A percentile compares a stretch with the other conserved stretches of the same genome.
phyloP scores from a whole-genome alignment of 2,113 vertebrate genomes.

The Pristiophorus japonicus region DNA sequence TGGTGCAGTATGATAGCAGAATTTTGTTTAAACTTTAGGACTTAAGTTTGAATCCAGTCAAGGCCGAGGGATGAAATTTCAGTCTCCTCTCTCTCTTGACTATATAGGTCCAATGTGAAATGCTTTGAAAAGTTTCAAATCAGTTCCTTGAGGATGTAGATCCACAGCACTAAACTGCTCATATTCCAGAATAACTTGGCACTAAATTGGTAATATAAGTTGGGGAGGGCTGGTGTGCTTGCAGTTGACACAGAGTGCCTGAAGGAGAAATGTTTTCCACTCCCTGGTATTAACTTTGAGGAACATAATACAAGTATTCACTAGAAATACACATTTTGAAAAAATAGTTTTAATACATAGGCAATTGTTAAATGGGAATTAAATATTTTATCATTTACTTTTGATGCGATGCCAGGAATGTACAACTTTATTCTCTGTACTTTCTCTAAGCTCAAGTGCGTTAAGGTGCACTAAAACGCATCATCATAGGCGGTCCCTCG shows the following conservation, averaged over 20 bases:
- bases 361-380: background rate
- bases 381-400: background rate
- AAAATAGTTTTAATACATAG: background rate
- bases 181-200: background rate
- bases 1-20: background rate
- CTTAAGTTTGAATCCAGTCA: background rate
- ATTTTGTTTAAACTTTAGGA: background rate
- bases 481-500: too few relatives aligned
- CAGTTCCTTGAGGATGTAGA: background rate
- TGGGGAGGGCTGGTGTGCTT: background rate
- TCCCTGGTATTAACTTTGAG: background rate
- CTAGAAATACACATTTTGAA: background rate
- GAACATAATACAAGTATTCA: background rate
- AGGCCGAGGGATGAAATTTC: background rate
- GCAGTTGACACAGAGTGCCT: background rate
- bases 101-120: background rate
- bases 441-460: background rate
- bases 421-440: background rate
- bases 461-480: too few relatives aligned
- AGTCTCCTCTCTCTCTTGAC: background rate
- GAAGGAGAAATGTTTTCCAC: background rate
- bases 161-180: background rate
- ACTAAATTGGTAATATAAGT: background rate
- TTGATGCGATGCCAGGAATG: background rate
- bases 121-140: background rate